A percentile compares a stretch with the other conserved stretches of the same genome.
Evolutionary conservation across 2,888 invertebrate species (phyloP).

Genomic region (Synanthedon andrenaeformis): DNA sequence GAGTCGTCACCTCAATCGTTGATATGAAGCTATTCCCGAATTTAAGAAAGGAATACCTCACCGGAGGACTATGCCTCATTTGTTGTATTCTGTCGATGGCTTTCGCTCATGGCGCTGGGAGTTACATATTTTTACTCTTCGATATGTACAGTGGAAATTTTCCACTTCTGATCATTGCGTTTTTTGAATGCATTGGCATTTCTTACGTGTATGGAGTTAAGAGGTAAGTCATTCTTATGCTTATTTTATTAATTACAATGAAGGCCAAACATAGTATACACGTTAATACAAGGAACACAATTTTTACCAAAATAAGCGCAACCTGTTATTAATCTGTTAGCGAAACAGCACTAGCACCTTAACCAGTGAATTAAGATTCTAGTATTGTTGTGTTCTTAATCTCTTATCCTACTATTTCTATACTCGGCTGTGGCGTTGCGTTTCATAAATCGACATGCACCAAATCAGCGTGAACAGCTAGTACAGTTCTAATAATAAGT

Average conservation of each 20-base stretch:
- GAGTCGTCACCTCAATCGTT: conserved; percentile 94
- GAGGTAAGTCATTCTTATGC: conserved; percentile 68
- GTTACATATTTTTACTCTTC: conserved; percentile 92
- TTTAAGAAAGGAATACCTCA: conserved; percentile 88
- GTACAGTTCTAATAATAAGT: too few relatives aligned
- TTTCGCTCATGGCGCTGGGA: conserved; percentile 93
- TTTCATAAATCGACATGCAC: too few relatives aligned
- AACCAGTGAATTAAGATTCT: too few relatives aligned
- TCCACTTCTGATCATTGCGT: conserved; percentile 90
- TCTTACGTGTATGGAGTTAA: conserved; percentile 94
- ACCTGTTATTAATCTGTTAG: too few relatives aligned
- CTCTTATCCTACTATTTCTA: too few relatives aligned
- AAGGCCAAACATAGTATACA: too few relatives aligned
- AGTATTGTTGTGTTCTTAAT: too few relatives aligned
- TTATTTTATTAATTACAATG: neutral
- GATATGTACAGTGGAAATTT: conserved; percentile 96
- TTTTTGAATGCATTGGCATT: conserved; percentile 92
- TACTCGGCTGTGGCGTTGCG: too few relatives aligned
- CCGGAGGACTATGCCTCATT: conserved; percentile 82
- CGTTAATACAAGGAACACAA: too few relatives aligned
- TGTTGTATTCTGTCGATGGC: conserved; percentile 90
- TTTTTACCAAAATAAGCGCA: too few relatives aligned
- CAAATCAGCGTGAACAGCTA: too few relatives aligned
- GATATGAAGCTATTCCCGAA: conserved; percentile 96
- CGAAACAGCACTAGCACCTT: too few relatives aligned